Conservation (phyloP, 2,797 vertebrate species). For the Eulemur mongoz region DNA sequence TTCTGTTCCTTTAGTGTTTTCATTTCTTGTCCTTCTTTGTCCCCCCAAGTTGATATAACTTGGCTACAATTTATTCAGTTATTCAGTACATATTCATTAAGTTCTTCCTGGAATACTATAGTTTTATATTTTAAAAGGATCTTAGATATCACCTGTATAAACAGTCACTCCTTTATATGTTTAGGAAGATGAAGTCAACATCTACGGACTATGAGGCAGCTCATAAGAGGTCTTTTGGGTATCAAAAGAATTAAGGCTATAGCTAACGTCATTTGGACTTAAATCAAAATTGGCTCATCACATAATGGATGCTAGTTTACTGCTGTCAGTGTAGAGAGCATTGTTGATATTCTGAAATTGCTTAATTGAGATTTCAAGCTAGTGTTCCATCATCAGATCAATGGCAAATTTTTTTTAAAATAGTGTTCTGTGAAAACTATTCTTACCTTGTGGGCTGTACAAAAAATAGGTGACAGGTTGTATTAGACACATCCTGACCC, state of each 20-base stretch:
- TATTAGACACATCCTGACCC: not conserved
- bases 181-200: not conserved
- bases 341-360: constrained; percentile 17
- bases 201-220: not conserved
- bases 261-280: not conserved
- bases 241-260: not conserved
- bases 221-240: not conserved
- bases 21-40: not conserved
- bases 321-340: not conserved
- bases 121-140: not conserved
- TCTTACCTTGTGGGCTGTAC: not conserved
- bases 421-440: not conserved
- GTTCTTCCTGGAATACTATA: not conserved
- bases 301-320: not conserved
- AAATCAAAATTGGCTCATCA: not conserved
- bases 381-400: not conserved
- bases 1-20: not conserved
- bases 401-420: not conserved
- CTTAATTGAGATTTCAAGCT: not conserved
- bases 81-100: not conserved
- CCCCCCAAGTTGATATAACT: not conserved
- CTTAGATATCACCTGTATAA: not conserved
- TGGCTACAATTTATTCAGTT: not conserved
- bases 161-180: not conserved
- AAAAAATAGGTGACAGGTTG: not conserved